phyloP scores from a whole-genome alignment of 2,113 vertebrate genomes.

The Orientallactaga bullata region DNA sequence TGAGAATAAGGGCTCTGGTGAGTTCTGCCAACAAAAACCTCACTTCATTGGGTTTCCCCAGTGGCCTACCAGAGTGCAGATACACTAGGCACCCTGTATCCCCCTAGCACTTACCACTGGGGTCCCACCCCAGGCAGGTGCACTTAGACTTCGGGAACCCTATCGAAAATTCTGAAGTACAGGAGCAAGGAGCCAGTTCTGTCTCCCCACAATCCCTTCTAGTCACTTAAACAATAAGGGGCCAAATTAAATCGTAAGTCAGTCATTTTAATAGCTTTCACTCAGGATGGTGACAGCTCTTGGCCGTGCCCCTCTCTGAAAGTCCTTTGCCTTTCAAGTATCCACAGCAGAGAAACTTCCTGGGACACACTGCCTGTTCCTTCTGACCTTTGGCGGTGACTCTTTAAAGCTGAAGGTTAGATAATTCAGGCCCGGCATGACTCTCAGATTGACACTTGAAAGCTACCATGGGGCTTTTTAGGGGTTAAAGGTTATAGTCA shows the following conservation, averaged over 20 bases:
- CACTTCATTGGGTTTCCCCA: neutral
- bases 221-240: constrained; percentile 39
- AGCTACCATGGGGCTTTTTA: constrained; percentile 45
- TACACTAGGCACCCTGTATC: neutral
- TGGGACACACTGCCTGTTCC: neutral
- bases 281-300: neutral
- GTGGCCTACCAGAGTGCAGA: neutral
- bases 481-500: constrained; percentile 60
- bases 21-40: neutral
- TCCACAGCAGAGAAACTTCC: neutral
- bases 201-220: constrained; percentile 35
- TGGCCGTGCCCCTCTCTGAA: constrained; percentile 33
- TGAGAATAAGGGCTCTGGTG: neutral
- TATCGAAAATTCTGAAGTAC: neutral
- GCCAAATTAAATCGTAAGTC: constrained; percentile 10
- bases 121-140: neutral
- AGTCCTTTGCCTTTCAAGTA: constrained; percentile 44
- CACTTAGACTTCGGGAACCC: neutral
- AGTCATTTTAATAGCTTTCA: constrained; percentile 36
- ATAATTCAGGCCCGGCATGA: constrained; percentile 44
- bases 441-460: constrained; percentile 70
- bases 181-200: neutral
- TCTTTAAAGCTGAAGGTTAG: constrained; percentile 75
- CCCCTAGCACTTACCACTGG: neutral
- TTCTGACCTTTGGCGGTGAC: constrained; percentile 54